Percentiles rank a stretch among this genome's conserved stretches.
These are phyloP conservation scores for Lycocerus yunnanus DNA, from an alignment of 2,888 invertebrate genomes.

Conservation along the genomic window DNA sequence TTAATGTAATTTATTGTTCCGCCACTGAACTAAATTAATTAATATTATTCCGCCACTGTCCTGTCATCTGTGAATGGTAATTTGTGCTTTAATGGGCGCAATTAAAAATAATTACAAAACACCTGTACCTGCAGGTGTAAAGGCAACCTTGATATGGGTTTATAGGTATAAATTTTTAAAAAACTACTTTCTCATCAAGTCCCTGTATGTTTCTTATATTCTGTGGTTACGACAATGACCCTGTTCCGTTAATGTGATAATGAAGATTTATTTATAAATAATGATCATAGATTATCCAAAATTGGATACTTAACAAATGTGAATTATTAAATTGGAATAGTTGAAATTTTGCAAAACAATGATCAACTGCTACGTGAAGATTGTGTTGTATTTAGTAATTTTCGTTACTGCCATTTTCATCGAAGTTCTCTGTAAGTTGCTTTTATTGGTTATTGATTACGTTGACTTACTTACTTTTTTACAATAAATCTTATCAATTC, in stretches of 20 bases:
- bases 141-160: too few relatives aligned
- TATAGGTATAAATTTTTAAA: too few relatives aligned
- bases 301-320: not conserved
- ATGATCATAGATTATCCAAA: not conserved
- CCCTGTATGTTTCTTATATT: too few relatives aligned
- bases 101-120: too few relatives aligned
- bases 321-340: not conserved
- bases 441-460: constrained; percentile 2
- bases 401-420: constrained; percentile 29
- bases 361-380: not conserved
- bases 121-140: too few relatives aligned
- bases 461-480: not conserved
- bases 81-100: too few relatives aligned
- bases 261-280: not conserved
- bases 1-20: too few relatives aligned
- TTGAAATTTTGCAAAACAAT: not conserved
- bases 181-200: not conserved
- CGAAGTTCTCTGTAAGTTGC: constrained; percentile 39
- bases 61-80: too few relatives aligned
- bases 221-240: not conserved
- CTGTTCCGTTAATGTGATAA: not conserved
- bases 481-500: not conserved
- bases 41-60: too few relatives aligned
- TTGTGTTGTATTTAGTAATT: constrained; percentile 16
- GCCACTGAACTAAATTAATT: too few relatives aligned